Conservation (phyloP, 2,797 vertebrate genomes). For the Buphagus erythrorhynchus region DNA sequence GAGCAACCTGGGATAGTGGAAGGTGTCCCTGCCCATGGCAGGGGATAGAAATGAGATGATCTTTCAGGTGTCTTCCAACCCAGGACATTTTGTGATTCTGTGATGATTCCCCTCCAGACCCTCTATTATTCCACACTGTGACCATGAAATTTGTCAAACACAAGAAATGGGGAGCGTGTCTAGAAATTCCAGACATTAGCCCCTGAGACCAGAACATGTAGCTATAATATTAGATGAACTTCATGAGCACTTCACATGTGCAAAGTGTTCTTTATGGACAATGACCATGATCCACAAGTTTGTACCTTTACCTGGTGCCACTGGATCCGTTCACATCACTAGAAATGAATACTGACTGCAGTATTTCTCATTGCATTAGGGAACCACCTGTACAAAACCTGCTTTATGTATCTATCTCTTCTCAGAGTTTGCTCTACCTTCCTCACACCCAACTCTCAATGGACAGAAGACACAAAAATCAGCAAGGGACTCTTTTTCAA, state of each 20-base stretch:
- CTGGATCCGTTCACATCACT: not conserved
- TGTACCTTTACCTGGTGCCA: not conserved
- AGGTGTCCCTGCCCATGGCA: not conserved
- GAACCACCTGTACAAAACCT: not conserved
- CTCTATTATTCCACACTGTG: not conserved
- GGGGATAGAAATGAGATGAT: too few relatives aligned
- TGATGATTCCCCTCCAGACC: not conserved
- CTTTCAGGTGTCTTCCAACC: not conserved
- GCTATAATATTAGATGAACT: not conserved
- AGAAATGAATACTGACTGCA: not conserved
- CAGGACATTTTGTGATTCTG: not conserved
- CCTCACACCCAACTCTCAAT: conserved; percentile 68
- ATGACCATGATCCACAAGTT: not conserved
- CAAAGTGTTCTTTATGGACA: not conserved
- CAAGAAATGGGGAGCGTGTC: not conserved
- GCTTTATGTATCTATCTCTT: not conserved
- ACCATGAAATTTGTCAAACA: not conserved
- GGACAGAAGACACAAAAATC: conserved; percentile 65
- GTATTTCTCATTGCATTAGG: not conserved
- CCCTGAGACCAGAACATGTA: not conserved
- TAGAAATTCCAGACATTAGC: not conserved
- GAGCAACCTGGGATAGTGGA: rapidly evolving
- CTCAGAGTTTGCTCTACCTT: conserved; percentile 81
- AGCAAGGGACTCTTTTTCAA: conserved; percentile 70
- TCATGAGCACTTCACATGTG: not conserved